These are phyloP conservation scores for Notechis scutatus DNA, from an alignment of 2,113 vertebrate species.

Conservation along the genomic window DNA sequence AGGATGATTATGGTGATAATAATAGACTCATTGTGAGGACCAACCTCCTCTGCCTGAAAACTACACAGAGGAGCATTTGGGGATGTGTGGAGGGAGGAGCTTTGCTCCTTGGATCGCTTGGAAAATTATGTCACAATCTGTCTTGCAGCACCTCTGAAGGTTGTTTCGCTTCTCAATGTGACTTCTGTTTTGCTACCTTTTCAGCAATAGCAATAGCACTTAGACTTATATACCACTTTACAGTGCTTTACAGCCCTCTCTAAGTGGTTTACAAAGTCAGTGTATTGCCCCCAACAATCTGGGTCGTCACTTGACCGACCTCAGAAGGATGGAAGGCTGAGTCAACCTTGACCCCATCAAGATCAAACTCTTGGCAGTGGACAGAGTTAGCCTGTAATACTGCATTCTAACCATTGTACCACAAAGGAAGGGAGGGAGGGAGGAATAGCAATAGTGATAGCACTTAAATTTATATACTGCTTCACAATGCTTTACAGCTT, in stretches of 20 bases:
- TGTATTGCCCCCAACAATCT: neutral
- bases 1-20: slow-evolving; percentile 17
- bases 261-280: neutral
- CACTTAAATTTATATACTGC: neutral
- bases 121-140: neutral
- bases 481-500: neutral
- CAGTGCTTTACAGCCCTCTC: neutral
- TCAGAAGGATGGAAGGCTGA: neutral
- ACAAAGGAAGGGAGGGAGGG: no score
- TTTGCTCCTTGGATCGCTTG: neutral
- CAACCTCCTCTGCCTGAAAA: neutral
- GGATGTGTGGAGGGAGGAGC: neutral
- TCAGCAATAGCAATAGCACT: neutral
- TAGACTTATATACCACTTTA: neutral
- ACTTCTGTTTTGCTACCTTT: neutral
- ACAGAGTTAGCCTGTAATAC: no score
- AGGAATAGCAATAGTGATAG: neutral
- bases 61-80: neutral
- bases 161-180: neutral
- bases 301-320: neutral
- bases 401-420: no score
- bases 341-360: neutral
- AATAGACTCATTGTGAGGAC: slow-evolving; percentile 6
- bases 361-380: neutral
- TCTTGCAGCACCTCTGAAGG: neutral